Evolutionary conservation across 1,140 invertebrate species (phyloP), one percentile per base, ranked within the genome.

Genomic region (Listronotus oregonensis): DNA sequence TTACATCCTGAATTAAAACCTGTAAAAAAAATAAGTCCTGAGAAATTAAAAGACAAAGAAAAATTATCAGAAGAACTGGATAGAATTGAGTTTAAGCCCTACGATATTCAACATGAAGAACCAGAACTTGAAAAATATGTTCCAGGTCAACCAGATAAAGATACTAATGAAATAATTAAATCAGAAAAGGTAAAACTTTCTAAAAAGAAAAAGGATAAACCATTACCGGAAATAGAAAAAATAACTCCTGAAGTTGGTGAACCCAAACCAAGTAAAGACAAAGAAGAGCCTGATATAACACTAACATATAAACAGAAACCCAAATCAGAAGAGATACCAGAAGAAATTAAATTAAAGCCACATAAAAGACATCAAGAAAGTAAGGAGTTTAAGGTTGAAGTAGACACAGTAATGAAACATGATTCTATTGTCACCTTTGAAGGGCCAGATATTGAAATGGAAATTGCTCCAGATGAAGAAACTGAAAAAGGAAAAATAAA

Each of bases 241-340:
- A 73, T 81, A 31, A 80, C 81, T 37, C 71, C 85, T 15, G 71
- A 81, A 43, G 80, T 82, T 34, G 85, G 85, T 6, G 77, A 77
- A 63, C 85, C 86, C 0, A 86, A 85, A 71, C 74, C 80, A 31
- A 55, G 75, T 32, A 79, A 82, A 67, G 73, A 78, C 37, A 76
- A 82, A 44, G 81, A 85, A 70, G 77, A 84, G 69, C 79, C 80
- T 2, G 80, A 85, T 54, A 73, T 87, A 6, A 85, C 83, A 69
- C 84, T 87, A 54, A 82, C 82, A 71, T 85, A 83, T 66, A 85
- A 85, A 37, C 71, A 78, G 56, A 77, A 76, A 59, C 77, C 83
- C 34, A 80, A 80, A 70, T 79, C 82, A 0, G 82, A 85, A 69
- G 82, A 85, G 42, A 70, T 77, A 27, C 78, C 79, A 2, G 81